These are phyloP conservation scores for Linurgus olivaceus DNA, from an alignment of 2,797 vertebrate genomes.

Conservation along the genomic window DNA sequence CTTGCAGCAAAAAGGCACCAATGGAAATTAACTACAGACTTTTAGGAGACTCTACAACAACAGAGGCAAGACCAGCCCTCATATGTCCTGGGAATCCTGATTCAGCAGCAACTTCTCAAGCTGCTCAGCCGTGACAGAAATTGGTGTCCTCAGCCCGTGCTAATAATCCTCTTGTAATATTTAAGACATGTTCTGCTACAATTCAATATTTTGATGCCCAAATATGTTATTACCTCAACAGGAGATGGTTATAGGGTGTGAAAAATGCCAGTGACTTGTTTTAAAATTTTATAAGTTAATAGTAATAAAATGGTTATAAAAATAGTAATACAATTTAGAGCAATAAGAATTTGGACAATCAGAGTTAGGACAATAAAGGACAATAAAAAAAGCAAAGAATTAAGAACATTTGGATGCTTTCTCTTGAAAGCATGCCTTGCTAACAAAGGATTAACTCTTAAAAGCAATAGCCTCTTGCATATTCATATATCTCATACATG, in stretches of 20 bases:
- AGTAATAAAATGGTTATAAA: background rate
- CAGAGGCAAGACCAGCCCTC: background rate
- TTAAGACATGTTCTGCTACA: background rate
- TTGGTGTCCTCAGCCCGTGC: background rate
- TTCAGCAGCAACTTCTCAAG: background rate
- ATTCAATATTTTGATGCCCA: background rate
- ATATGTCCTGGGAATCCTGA: background rate
- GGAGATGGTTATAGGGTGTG: background rate
- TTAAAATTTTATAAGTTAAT: background rate
- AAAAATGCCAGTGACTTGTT: background rate
- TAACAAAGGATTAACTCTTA: background rate
- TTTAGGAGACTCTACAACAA: background rate
- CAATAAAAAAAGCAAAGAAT: background rate
- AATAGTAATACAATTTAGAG: background rate
- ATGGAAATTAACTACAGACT: background rate
- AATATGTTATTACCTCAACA: background rate
- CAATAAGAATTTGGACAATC: background rate
- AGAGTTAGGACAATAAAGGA: background rate
- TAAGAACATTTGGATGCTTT: fast-evolving
- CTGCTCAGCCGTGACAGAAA: background rate
- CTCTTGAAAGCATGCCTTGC: background rate
- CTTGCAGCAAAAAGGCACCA: background rate
- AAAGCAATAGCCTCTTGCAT: background rate
- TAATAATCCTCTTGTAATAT: background rate
- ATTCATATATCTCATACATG: background rate